Evolutionary conservation across 2,797 vertebrate genomes (phyloP).

Genomic region (Tolypeutes matacus): DNA sequence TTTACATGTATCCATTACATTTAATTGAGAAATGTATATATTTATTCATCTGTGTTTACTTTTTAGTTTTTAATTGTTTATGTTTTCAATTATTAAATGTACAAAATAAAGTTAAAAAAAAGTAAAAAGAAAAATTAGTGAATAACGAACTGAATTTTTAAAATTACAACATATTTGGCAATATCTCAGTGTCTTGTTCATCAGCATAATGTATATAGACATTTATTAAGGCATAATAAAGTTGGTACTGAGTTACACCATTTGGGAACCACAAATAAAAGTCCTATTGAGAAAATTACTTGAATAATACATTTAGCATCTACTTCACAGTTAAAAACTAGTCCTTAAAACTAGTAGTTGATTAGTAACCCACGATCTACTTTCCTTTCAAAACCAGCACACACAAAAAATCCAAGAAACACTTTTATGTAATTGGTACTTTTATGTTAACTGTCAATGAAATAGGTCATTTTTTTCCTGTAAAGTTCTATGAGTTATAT

Average conservation of each 20-base stretch:
- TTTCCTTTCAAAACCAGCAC: conserved; percentile 39
- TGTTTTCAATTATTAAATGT: too few species aligned
- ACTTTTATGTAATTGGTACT: conserved; percentile 13
- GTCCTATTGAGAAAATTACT: conserved; percentile 30
- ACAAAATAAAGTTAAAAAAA: too few species aligned
- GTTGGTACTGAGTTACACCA: background rate
- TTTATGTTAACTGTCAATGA: background rate
- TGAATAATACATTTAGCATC: background rate
- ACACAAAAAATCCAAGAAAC: background rate
- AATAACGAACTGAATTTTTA: background rate
- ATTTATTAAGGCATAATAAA: conserved; percentile 16
- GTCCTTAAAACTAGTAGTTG: background rate
- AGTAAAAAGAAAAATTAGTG: background rate
- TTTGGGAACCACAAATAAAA: background rate
- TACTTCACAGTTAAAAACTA: background rate
- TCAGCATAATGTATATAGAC: background rate
- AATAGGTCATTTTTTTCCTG: conserved; percentile 19
- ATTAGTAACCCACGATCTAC: conserved; percentile 16
- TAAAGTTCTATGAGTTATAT: background rate
- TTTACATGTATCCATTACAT: too few species aligned
- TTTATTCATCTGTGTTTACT: too few species aligned
- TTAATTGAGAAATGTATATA: too few species aligned
- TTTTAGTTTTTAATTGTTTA: too few species aligned
- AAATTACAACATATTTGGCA: background rate
- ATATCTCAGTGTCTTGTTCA: conserved; percentile 5